Percentiles rank a stretch among this genome's conserved stretches.
phyloP scores from a whole-genome alignment of 2,888 invertebrate genomes.

The Lissonota sp. region DNA sequence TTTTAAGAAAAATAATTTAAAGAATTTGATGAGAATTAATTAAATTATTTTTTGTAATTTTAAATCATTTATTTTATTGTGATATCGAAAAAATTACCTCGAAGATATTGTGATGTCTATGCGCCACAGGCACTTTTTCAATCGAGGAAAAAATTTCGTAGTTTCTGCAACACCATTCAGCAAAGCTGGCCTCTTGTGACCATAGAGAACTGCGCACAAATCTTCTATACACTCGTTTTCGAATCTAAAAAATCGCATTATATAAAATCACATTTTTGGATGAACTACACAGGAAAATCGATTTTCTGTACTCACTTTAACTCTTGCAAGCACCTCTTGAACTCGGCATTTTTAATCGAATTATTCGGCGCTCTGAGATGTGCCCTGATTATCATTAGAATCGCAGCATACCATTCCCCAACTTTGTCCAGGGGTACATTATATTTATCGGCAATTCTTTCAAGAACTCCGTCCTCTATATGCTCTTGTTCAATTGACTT shows the following conservation, averaged over 20 bases:
- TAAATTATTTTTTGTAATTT: no score
- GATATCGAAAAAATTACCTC: conserved; percentile 80
- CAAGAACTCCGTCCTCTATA: conserved; percentile 79
- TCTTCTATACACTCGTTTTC: conserved; percentile 84
- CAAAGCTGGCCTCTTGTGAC: conserved; percentile 82
- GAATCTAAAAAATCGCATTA: conserved; percentile 47
- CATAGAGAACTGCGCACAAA: conserved; percentile 84
- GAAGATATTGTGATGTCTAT: conserved; percentile 85
- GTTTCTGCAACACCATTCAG: conserved; percentile 81
- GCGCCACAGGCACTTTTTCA: conserved; percentile 84
- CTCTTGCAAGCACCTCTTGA: conserved; percentile 84
- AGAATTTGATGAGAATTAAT: no score
- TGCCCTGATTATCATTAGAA: conserved; percentile 84
- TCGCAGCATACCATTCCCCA: conserved; percentile 85
- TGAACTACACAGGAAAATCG: not conserved
- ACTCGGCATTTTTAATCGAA: conserved; percentile 83
- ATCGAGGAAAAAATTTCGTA: conserved; percentile 83
- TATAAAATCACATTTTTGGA: not conserved
- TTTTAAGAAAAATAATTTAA: no score
- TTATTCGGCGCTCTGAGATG: conserved; percentile 84
- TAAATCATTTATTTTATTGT: no score
- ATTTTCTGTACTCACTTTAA: conserved; percentile 78
- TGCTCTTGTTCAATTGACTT: conserved; percentile 80
- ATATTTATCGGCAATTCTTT: conserved; percentile 79
- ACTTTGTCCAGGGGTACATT: conserved; percentile 82